Evolutionary conservation across 2,797 vertebrate species (phyloP).

Genomic region (Bufotes viridis): DNA sequence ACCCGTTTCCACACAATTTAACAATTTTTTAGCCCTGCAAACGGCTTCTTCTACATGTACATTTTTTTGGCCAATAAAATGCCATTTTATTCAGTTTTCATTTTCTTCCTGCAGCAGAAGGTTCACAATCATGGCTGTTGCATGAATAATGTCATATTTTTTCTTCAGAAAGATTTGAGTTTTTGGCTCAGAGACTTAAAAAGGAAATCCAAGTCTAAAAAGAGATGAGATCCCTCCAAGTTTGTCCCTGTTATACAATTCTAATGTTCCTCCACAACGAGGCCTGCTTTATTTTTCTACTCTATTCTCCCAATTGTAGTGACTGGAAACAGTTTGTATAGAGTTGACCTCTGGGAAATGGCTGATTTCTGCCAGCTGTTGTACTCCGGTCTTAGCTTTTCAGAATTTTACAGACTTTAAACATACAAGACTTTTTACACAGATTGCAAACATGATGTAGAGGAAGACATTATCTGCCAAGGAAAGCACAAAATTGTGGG

Average conservation of each 20-base stretch:
- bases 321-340: slow-evolving; percentile 45
- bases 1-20: neutral
- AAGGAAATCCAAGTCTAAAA: slow-evolving; percentile 55
- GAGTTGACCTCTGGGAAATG: slow-evolving; percentile 33
- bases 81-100: slow-evolving; percentile 18
- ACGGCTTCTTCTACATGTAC: neutral
- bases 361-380: slow-evolving; percentile 41
- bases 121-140: neutral
- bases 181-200: slow-evolving; percentile 48
- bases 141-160: slow-evolving; percentile 27
- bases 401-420: slow-evolving; percentile 7
- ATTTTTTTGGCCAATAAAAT: slow-evolving; percentile 27
- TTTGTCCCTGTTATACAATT: slow-evolving; percentile 35
- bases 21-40: neutral
- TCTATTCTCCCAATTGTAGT: slow-evolving; percentile 22
- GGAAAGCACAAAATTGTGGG: neutral
- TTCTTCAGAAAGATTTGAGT: slow-evolving; percentile 23
- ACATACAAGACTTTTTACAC: neutral
- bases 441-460: neutral
- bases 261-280: slow-evolving; percentile 23
- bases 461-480: neutral
- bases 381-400: slow-evolving; percentile 22
- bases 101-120: neutral
- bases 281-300: slow-evolving; percentile 35
- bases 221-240: slow-evolving; percentile 35